phyloP scores from a whole-genome alignment of 2,797 vertebrate species.

The Diplodus puntazzo region DNA sequence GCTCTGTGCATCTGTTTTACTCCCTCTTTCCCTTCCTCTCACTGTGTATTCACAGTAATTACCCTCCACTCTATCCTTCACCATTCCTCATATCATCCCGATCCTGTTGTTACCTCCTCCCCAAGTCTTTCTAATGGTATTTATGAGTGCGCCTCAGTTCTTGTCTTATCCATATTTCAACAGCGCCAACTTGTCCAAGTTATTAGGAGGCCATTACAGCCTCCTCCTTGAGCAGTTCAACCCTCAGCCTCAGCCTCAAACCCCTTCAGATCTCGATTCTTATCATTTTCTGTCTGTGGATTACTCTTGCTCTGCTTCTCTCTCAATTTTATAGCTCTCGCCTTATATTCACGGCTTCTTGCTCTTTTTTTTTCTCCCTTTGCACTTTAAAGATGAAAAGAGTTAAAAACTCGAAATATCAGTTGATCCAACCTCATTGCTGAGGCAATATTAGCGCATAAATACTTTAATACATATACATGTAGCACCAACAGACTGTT shows the following conservation, averaged over 20 bases:
- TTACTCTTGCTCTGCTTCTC: not conserved
- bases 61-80: not conserved
- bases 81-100: constrained; percentile 8
- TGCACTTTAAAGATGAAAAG: constrained; percentile 39
- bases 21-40: constrained; percentile 1
- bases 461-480: constrained; percentile 16
- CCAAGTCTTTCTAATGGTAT: constrained; percentile 22
- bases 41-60: constrained; percentile 22
- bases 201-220: constrained; percentile 53
- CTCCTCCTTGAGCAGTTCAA: constrained; percentile 13
- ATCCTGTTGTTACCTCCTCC: constrained; percentile 28
- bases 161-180: constrained; percentile 59
- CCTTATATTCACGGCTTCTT: constrained; percentile 34
- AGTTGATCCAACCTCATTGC: constrained; percentile 10
- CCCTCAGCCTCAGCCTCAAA: constrained; percentile 25
- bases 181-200: constrained; percentile 43
- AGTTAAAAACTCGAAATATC: constrained; percentile 16
- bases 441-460: constrained; percentile 18
- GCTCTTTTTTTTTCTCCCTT: constrained; percentile 5
- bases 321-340: constrained; percentile 22
- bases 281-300: constrained; percentile 35
- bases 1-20: constrained; percentile 5
- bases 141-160: constrained; percentile 29
- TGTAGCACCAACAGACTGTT: not conserved
- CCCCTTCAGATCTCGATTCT: constrained; percentile 42